phyloP scores from a whole-genome alignment of 2,797 vertebrate genomes.

The Labeo calbasu region DNA sequence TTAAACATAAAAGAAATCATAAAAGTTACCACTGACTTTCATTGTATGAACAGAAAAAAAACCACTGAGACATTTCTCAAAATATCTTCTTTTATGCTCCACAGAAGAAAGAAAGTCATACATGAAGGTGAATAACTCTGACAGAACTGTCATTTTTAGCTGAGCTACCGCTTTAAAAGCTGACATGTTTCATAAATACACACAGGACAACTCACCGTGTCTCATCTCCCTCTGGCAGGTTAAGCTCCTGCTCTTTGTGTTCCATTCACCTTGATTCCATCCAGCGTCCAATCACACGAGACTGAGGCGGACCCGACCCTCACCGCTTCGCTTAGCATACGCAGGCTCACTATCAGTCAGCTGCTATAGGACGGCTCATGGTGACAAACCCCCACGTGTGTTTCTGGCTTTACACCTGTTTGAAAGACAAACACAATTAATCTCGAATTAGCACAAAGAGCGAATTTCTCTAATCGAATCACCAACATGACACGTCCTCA shows the following conservation, averaged over 20 bases:
- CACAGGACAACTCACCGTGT: slow-evolving; percentile 81
- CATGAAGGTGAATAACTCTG: not conserved
- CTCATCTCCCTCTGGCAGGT: slow-evolving; percentile 91
- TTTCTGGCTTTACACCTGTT: slow-evolving; percentile 6
- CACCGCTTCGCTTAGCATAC: slow-evolving; percentile 71
- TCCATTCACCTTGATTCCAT: slow-evolving; percentile 89
- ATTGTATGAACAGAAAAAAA: not conserved
- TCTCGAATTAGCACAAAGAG: not conserved
- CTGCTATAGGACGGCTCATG: slow-evolving; percentile 57
- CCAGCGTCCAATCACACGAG: slow-evolving; percentile 86
- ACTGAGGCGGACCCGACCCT: slow-evolving; percentile 80
- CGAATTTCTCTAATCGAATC: not conserved
- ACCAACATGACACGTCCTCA: not conserved
- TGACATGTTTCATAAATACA: not conserved
- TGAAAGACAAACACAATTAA: not conserved
- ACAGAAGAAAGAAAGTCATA: no score
- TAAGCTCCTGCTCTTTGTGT: slow-evolving; percentile 89
- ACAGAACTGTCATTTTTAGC: not conserved
- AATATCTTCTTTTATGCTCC: not conserved
- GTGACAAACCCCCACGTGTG: not conserved
- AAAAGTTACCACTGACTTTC: not conserved
- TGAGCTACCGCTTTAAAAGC: not conserved
- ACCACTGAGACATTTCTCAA: not conserved
- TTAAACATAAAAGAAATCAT: not conserved
- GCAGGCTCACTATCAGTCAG: slow-evolving; percentile 63